These are phyloP conservation scores for Hypsibius dujardini DNA, from an alignment of 1,140 invertebrate species.

Conservation along the genomic window DNA sequence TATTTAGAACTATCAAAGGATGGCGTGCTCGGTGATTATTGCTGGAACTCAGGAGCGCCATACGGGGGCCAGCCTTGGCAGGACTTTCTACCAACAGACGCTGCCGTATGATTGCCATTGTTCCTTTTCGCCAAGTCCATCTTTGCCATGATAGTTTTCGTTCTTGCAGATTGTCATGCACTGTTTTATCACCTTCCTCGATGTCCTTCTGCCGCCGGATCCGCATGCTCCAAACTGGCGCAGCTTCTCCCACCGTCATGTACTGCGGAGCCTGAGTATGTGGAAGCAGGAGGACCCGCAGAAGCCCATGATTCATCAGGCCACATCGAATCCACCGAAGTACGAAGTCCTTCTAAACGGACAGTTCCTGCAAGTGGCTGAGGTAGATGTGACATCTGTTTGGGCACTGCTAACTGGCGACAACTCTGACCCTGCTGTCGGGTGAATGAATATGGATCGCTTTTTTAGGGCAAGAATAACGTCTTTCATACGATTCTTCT, in stretches of 20 bases:
- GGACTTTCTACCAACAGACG: constrained; percentile 14
- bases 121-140: background rate
- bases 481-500: constrained; percentile 12
- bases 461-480: constrained; percentile 6
- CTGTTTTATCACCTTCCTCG: background rate
- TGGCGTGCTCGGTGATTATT: background rate
- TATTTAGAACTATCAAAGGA: constrained; percentile 5
- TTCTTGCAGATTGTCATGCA: constrained; percentile 7
- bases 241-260: constrained; percentile 4
- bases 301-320: constrained; percentile 4
- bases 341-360: background rate
- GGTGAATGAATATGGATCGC: no score
- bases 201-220: constrained; percentile 12
- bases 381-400: background rate
- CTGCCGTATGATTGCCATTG: background rate
- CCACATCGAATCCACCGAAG: background rate
- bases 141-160: background rate
- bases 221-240: constrained; percentile 11
- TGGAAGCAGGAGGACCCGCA: background rate
- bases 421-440: no score
- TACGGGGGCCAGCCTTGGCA: constrained; percentile 11
- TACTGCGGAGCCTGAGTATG: background rate
- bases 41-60: background rate
- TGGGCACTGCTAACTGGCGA: no score
- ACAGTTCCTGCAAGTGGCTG: background rate